Conservation (phyloP, 2,888 invertebrate species). For the Agrotis puta region DNA sequence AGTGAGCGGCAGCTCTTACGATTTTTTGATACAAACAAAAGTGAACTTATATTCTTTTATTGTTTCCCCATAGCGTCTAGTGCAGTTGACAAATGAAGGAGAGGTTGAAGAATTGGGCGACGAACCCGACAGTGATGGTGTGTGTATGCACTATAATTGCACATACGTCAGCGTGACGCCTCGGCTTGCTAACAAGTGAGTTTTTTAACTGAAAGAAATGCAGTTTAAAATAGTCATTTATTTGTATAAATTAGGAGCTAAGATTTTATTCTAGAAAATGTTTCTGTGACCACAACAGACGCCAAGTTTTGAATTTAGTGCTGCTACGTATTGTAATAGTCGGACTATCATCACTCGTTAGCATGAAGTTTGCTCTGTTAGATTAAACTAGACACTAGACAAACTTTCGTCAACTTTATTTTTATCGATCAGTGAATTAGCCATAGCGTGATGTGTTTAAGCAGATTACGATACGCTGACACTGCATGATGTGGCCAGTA, state of each 20-base stretch:
- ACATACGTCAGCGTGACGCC: conserved; percentile 87
- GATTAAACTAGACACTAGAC: not conserved
- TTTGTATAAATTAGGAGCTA: not conserved
- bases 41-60: not conserved
- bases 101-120: conserved; percentile 84
- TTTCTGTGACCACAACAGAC: not conserved
- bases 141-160: conserved; percentile 86
- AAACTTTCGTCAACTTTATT: too few species aligned
- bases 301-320: not conserved
- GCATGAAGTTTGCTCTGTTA: not conserved
- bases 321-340: not conserved
- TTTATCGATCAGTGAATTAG: too few species aligned
- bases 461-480: too few species aligned
- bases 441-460: too few species aligned
- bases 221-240: not conserved
- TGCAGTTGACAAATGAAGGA: conserved; percentile 81
- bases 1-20: too few species aligned
- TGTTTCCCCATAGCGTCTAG: conserved; percentile 72
- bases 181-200: conserved; percentile 84
- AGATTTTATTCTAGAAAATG: too few species aligned
- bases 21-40: too few species aligned
- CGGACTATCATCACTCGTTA: not conserved
- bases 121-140: conserved; percentile 76
- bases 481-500: too few species aligned
- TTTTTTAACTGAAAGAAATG: not conserved